Evolutionary conservation across 2,113 vertebrate species (phyloP).

Genomic region (Erythrolamprus reginae): DNA sequence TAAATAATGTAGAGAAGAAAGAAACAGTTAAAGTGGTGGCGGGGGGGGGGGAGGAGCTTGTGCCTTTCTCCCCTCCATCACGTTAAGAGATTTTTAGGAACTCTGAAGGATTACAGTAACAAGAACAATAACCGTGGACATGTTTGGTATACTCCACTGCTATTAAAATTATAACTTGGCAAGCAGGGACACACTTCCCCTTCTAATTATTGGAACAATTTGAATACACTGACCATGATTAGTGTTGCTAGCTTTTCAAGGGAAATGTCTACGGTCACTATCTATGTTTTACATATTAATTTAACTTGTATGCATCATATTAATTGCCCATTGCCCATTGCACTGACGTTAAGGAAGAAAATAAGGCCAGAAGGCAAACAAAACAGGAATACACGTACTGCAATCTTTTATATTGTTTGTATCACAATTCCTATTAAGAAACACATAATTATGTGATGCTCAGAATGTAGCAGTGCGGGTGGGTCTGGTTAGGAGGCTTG

Average conservation of each 20-base stretch:
- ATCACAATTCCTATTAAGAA: background rate
- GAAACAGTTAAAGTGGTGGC: background rate
- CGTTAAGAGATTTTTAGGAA: background rate
- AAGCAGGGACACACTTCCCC: background rate
- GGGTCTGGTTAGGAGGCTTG: background rate
- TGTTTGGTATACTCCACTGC: background rate
- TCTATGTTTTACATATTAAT: slow-evolving; percentile 18
- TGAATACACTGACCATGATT: background rate
- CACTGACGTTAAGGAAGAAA: background rate
- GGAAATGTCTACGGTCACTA: background rate
- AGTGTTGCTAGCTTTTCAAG: slow-evolving; percentile 5
- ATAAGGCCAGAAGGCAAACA: slow-evolving; percentile 3
- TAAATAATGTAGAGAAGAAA: background rate
- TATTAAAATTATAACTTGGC: background rate
- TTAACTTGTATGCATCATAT: slow-evolving; percentile 15
- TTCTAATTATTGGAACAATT: background rate
- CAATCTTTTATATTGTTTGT: background rate
- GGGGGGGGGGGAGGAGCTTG: background rate
- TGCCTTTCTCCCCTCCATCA: background rate
- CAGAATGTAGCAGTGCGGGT: background rate
- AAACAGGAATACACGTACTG: background rate
- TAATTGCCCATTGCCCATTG: background rate
- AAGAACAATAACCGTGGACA: slow-evolving; percentile 16
- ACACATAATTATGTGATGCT: background rate
- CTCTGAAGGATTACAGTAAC: background rate